Conservation (phyloP, 2,888 invertebrate species). For the Fragum whitleyi region DNA sequence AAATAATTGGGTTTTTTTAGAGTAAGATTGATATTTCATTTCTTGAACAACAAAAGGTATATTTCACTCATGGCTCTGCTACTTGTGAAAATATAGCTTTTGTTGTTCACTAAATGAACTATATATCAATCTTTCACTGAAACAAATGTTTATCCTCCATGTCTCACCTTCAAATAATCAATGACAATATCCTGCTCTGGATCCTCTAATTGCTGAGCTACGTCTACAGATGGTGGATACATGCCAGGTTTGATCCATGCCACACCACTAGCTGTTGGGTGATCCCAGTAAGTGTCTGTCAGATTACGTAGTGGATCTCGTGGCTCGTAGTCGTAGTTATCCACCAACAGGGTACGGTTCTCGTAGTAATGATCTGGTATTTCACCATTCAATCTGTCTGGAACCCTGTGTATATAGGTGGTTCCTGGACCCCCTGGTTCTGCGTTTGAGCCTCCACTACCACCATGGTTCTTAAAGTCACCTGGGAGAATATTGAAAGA, state of each 20-base stretch:
- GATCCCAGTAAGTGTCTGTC: slow-evolving; percentile 58
- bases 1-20: no score
- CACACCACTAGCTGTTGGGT: slow-evolving; percentile 59
- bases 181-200: slow-evolving; percentile 52
- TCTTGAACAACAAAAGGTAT: no score
- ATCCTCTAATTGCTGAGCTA: slow-evolving; percentile 18
- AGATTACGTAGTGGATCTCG: slow-evolving; percentile 57
- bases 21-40: no score
- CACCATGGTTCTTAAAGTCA: slow-evolving; percentile 69
- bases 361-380: slow-evolving; percentile 52
- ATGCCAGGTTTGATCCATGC: slow-evolving; percentile 70
- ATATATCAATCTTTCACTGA: no score
- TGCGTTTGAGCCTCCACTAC: slow-evolving; percentile 63
- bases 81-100: no score
- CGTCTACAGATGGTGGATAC: slow-evolving; percentile 50
- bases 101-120: no score
- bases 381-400: slow-evolving; percentile 47
- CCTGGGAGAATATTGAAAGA: slow-evolving; percentile 54
- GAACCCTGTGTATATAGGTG: slow-evolving; percentile 72
- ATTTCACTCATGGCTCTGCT: no score
- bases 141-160: no score
- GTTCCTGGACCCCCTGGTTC: slow-evolving; percentile 77
- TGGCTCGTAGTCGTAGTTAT: slow-evolving; percentile 65
- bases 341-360: slow-evolving; percentile 73
- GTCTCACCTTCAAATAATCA: slow-evolving; percentile 70